These are phyloP conservation scores for Physeter macrocephalus DNA, from an alignment of 2,113 vertebrate genomes.

Conservation along the genomic window DNA sequence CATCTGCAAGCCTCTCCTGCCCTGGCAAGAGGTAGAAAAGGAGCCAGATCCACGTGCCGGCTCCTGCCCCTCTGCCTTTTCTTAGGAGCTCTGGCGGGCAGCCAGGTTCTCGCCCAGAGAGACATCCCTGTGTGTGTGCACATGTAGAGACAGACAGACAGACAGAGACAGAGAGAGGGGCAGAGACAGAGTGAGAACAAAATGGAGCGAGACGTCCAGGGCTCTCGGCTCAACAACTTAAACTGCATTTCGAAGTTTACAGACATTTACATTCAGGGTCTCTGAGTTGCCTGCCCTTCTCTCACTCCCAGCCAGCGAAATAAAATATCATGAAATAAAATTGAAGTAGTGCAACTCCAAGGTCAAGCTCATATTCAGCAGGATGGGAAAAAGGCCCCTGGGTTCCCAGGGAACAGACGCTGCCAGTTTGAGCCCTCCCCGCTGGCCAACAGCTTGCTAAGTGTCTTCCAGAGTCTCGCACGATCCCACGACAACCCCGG, in stretches of 20 bases:
- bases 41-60: not conserved
- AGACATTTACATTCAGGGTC: not conserved
- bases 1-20: not conserved
- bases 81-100: not conserved
- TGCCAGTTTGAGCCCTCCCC: not conserved
- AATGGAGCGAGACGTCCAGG: not conserved
- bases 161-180: not conserved
- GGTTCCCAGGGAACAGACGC: not conserved
- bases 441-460: accelerated
- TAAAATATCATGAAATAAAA: constrained; percentile 26
- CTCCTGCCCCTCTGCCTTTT: not conserved
- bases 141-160: not conserved
- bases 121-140: not conserved
- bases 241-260: not conserved
- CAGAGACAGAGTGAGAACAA: not conserved
- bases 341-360: not conserved
- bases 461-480: not conserved
- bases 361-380: not conserved
- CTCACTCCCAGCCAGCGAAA: not conserved
- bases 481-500: accelerated
- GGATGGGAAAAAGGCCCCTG: not conserved
- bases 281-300: not conserved
- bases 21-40: not conserved
- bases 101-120: not conserved
- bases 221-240: not conserved